Percentiles rank a stretch among this genome's conserved stretches.
Conservation (phyloP, 1,140 invertebrate genomes). For the Galendromus occidentalis region DNA sequence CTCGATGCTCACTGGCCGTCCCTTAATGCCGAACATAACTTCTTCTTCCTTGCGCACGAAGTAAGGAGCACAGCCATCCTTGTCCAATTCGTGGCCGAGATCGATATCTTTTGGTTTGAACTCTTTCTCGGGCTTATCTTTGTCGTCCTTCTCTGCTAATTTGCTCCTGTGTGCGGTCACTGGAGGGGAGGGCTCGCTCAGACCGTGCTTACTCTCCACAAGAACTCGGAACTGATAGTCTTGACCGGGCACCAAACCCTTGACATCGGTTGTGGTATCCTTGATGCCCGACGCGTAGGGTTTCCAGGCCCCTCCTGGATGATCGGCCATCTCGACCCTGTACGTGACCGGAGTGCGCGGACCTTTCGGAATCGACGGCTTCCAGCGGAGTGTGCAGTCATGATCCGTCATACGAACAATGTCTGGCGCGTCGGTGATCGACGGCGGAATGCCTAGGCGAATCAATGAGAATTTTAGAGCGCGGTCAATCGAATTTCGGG, state of each 20-base stretch:
- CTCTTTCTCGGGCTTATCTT: conserved; percentile 43
- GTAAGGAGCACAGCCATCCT: conserved; percentile 35
- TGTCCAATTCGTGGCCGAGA: conserved; percentile 60
- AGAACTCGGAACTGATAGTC: conserved; percentile 79
- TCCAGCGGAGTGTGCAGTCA: conserved; percentile 66
- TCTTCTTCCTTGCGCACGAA: conserved; percentile 67
- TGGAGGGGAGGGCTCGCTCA: conserved; percentile 81
- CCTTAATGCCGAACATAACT: conserved; percentile 63
- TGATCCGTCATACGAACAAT: conserved; percentile 70
- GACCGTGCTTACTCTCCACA: conserved; percentile 88
- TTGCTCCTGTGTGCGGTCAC: conserved; percentile 55
- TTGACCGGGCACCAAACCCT: conserved; percentile 55
- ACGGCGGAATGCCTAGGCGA: conserved; percentile 42
- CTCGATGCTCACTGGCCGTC: conserved; percentile 61
- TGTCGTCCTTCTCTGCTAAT: conserved; percentile 28
- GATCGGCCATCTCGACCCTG: conserved; percentile 73
- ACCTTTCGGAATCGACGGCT: conserved; percentile 58
- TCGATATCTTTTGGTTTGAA: conserved; percentile 53
- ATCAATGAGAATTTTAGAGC: too few species aligned
- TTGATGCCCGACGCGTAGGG: conserved; percentile 52
- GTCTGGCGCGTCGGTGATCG: conserved; percentile 61
- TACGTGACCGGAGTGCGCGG: conserved; percentile 70
- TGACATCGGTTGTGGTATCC: conserved; percentile 61
- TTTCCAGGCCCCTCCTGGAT: conserved; percentile 69
- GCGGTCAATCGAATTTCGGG: too few species aligned